Evolutionary conservation across 2,113 vertebrate genomes (phyloP).

Genomic region (Uria aalge): DNA sequence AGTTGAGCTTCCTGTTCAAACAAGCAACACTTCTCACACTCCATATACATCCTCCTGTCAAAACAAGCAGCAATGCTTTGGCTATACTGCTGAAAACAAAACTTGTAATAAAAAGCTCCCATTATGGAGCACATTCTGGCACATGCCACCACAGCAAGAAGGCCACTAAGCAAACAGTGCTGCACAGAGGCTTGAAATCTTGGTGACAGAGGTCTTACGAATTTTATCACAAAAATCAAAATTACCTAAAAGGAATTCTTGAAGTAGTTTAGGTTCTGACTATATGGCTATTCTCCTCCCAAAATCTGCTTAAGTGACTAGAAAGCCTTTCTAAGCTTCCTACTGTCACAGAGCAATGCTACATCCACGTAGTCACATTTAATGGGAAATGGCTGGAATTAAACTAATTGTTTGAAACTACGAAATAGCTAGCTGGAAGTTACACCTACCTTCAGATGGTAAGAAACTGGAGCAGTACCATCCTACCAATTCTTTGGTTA

Average conservation of each 20-base stretch:
- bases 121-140: neutral
- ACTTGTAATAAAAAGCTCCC: neutral
- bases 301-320: neutral
- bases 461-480: neutral
- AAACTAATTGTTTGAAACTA: neutral
- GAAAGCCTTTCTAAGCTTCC: neutral
- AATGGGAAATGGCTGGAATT: fast-evolving
- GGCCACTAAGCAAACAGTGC: neutral
- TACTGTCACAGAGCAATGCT: neutral
- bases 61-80: neutral
- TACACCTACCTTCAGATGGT: neutral
- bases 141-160: neutral
- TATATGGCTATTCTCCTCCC: neutral
- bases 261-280: neutral
- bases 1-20: neutral
- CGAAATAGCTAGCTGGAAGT: neutral
- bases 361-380: neutral
- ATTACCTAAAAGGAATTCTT: neutral
- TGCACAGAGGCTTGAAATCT: neutral
- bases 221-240: neutral
- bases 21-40: neutral
- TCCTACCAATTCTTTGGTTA: neutral
- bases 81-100: neutral
- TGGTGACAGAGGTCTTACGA: neutral
- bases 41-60: neutral